Conservation (phyloP, 2,797 vertebrate genomes). For the Mus caroli region DNA sequence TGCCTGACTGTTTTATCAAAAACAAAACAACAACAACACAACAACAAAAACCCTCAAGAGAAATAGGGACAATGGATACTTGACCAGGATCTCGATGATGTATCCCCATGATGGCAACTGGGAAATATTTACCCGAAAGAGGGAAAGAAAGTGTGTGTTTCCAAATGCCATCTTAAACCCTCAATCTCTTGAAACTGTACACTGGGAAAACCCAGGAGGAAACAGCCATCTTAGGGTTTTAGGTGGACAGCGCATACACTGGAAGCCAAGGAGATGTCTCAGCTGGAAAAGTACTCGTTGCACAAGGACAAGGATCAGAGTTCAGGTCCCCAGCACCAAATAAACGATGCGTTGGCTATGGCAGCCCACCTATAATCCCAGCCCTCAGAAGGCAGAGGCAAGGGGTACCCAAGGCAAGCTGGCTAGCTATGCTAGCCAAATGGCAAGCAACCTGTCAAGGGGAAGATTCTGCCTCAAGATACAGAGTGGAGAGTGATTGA, state of each 20-base stretch:
- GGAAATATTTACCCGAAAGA: not conserved
- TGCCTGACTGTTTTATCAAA: rapidly evolving
- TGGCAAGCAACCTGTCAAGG: not conserved
- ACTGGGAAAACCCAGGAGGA: not conserved
- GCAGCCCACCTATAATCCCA: not conserved
- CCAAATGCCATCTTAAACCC: not conserved
- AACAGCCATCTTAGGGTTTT: not conserved
- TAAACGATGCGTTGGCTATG: not conserved
- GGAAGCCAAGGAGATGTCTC: not conserved
- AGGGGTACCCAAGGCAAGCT: not conserved
- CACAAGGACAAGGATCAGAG: not conserved
- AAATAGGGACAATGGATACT: not conserved
- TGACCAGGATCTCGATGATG: not conserved
- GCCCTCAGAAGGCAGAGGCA: not conserved
- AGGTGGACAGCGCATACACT: not conserved
- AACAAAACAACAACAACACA: not conserved
- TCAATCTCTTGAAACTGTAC: not conserved
- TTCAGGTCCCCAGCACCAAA: not conserved
- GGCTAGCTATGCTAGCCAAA: not conserved
- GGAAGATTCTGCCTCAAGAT: not conserved
- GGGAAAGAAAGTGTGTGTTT: not conserved
- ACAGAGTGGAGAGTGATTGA: not conserved
- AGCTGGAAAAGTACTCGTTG: not conserved
- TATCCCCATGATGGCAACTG: not conserved
- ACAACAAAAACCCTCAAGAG: not conserved